Evolutionary conservation across 2,797 vertebrate species (phyloP), one percentile per base, ranked within the genome.

Genomic region (Pipistrellus pipistrellus): DNA sequence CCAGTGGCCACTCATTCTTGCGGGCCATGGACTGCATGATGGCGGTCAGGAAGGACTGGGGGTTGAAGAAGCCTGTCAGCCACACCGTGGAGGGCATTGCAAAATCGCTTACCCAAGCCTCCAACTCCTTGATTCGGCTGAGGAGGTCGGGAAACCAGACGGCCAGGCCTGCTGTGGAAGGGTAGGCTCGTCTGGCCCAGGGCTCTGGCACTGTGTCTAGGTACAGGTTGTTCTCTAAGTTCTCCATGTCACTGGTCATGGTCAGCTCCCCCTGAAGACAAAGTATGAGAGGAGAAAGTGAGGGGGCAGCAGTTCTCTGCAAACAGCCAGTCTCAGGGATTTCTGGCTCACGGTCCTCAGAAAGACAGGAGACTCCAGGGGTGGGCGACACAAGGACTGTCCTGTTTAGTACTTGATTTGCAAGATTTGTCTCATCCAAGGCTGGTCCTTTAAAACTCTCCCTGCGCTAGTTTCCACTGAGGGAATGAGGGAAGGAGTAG

Each of bases 51-150:
- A 99, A 99, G 78, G 99, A 99, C 98, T 99, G 99, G 0, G 99
- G 99, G 96, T 99, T 99, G 97, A 99, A 99, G 98, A 99, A 99
- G 15, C 99, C 99, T 0, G 99, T 98, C 0, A 99, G 98, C 99
- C 99, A 99, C 92, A 99, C 99, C 0, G 96, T 97, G 0, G 99
- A 97, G 6, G 99, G 99, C 38, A 99, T 96, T 46, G 96, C 85
- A 41, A 99, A 99, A 97, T 99, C 99, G 0, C 98, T 96, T 0
- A 98, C 99, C 99, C 99, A 99, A 44, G 96, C 95, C 78, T 99
- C 99, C 72, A 99, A 98, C 97, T 99, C 99, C 91, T 98, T 99
- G 97, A 99, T 99, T 96, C 99, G 98, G 68, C 83, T 96, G n/a
- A 99, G 98, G 53, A 99, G 98, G 97, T 99, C 99, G 1, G 97